A percentile compares a stretch with the other conserved stretches of the same genome.
phyloP scores from a whole-genome alignment of 2,888 invertebrate species.

The Mongoloraphidia duomilia region DNA sequence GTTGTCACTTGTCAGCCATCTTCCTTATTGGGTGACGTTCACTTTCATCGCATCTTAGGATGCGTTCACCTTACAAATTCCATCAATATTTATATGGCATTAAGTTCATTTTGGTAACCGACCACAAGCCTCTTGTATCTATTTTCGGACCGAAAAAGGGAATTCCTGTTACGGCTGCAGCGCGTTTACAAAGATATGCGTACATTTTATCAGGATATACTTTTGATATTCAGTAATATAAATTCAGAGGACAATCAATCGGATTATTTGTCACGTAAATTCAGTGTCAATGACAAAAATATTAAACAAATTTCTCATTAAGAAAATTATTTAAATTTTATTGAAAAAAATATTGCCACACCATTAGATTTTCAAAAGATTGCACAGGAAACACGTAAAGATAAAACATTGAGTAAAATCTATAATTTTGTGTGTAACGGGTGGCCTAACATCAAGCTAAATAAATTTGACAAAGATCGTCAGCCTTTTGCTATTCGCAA shows the following conservation, averaged over 20 bases:
- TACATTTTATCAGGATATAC: slow-evolving; percentile 14
- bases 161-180: slow-evolving; percentile 15
- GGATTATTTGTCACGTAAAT: slow-evolving; percentile 13
- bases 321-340: not conserved
- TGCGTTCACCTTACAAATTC: no score
- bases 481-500: not conserved
- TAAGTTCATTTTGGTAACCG: slow-evolving; percentile 13
- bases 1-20: no score
- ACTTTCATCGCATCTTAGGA: no score
- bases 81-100: slow-evolving; percentile 16
- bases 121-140: slow-evolving; percentile 12
- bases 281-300: slow-evolving; percentile 6
- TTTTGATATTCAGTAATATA: slow-evolving; percentile 11
- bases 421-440: no score
- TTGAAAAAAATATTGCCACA: not conserved
- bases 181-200: slow-evolving; percentile 15
- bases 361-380: not conserved
- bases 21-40: no score
- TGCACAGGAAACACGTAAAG: not conserved
- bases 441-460: not conserved
- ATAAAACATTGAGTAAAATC: not conserved
- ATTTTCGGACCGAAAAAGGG: slow-evolving; percentile 14
- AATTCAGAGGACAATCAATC: slow-evolving; percentile 10
- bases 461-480: not conserved
- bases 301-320: not conserved